These are phyloP conservation scores for Stichopus horrens DNA, from an alignment of 53 echinoderm and acorn worm species.

Conservation along the genomic window DNA sequence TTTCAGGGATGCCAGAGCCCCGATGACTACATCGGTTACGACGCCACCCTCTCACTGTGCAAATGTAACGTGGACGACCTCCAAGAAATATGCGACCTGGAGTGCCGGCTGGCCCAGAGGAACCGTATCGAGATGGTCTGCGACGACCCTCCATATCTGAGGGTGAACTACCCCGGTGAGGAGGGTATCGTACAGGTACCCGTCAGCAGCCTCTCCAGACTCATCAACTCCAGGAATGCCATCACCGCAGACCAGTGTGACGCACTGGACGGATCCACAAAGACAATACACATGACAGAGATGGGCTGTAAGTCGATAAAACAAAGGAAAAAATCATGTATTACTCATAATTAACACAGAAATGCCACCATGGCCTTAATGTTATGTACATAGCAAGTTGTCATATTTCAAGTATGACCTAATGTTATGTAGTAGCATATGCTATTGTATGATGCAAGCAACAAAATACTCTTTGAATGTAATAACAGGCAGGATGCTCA, in stretches of 20 bases:
- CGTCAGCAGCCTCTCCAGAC: slow-evolving; percentile 64
- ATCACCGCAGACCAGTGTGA: slow-evolving; percentile 86
- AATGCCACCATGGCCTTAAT: slow-evolving; percentile 82
- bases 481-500: too few species aligned
- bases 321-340: background rate
- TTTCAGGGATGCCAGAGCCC: slow-evolving; percentile 66
- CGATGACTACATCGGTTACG: slow-evolving; percentile 79
- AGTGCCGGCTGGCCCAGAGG: slow-evolving; percentile 83
- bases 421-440: background rate
- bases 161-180: slow-evolving; percentile 59
- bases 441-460: too few species aligned
- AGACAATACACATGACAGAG: slow-evolving; percentile 64
- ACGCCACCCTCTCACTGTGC: slow-evolving; percentile 73
- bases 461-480: too few species aligned
- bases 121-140: slow-evolving; percentile 85
- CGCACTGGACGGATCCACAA: slow-evolving; percentile 60
- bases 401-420: slow-evolving; percentile 58
- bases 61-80: slow-evolving; percentile 82
- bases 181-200: slow-evolving; percentile 56
- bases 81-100: slow-evolving; percentile 85
- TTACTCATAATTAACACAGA: background rate
- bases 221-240: slow-evolving; percentile 93
- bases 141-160: slow-evolving; percentile 78
- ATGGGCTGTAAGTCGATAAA: slow-evolving; percentile 55
- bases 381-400: slow-evolving; percentile 62